A percentile compares a stretch with the other conserved stretches of the same genome.
Evolutionary conservation across 2,797 vertebrate species (phyloP).

Genomic region (Echeneis naucrates): DNA sequence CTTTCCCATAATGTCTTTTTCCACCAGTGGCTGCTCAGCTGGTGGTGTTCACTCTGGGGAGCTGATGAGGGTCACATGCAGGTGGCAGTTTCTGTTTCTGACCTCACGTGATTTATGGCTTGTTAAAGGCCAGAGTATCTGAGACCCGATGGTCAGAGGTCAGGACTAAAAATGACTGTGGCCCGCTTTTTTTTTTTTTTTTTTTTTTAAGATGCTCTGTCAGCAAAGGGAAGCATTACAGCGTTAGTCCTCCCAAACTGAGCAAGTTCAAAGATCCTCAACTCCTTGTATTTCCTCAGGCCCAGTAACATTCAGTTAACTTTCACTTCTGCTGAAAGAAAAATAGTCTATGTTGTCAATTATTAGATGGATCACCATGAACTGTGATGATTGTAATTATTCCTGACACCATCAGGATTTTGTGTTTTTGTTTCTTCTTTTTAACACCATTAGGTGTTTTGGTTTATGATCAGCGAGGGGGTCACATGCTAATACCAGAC

Average conservation of each 20-base stretch:
- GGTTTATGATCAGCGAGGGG: not conserved
- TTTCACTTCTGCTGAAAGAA: not conserved
- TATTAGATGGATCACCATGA: too few species aligned
- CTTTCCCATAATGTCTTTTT: constrained; percentile 11
- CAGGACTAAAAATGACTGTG: constrained; percentile 37
- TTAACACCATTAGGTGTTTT: not conserved
- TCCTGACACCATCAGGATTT: not conserved
- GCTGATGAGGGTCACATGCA: not conserved
- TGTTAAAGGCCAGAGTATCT: constrained; percentile 13
- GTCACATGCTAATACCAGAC: too few species aligned
- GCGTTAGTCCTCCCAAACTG: constrained; percentile 20
- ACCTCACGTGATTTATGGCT: constrained; percentile 21
- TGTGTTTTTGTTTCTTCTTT: too few species aligned
- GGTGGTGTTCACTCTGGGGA: constrained; percentile 8
- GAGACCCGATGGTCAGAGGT: constrained; percentile 40
- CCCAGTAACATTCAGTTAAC: not conserved
- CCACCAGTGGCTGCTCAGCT: not conserved
- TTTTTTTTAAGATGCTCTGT: constrained; percentile 27
- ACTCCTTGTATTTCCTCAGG: not conserved
- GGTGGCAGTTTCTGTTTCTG: constrained; percentile 18
- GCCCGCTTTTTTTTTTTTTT: constrained; percentile 45
- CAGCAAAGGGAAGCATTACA: constrained; percentile 17
- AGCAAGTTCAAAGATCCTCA: not conserved
- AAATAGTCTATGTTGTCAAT: not conserved
- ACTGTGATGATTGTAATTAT: not conserved